These are phyloP conservation scores for Hetaerina americana DNA, from an alignment of 1,140 invertebrate genomes.

Conservation along the genomic window DNA sequence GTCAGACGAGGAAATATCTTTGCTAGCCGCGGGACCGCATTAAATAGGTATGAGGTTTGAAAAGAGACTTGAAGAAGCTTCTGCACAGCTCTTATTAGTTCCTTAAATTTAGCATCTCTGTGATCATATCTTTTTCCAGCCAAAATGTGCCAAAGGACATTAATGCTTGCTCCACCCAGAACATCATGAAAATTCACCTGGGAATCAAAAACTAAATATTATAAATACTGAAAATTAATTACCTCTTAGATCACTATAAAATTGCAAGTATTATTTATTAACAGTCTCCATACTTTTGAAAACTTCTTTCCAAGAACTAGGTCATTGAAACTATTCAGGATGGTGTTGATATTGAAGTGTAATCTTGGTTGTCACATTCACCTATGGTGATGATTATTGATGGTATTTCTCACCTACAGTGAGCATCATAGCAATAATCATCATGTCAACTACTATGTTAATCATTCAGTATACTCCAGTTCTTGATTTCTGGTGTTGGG, in stretches of 20 bases:
- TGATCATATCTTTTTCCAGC: constrained; percentile 8
- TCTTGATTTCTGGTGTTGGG: too few relatives aligned
- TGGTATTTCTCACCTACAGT: too few relatives aligned
- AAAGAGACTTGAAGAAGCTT: background rate
- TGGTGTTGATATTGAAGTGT: too few relatives aligned
- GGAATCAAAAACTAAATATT: background rate
- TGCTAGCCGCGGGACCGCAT: background rate
- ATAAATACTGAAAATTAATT: background rate
- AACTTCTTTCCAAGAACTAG: too few relatives aligned
- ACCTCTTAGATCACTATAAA: background rate
- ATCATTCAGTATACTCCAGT: too few relatives aligned
- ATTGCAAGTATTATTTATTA: too few relatives aligned
- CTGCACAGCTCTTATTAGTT: background rate
- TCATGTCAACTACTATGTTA: too few relatives aligned
- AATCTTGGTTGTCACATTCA: too few relatives aligned
- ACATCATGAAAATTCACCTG: constrained; percentile 16
- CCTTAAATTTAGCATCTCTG: background rate
- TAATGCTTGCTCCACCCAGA: constrained; percentile 15
- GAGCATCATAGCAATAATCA: too few relatives aligned
- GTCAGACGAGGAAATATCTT: background rate
- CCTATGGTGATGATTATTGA: too few relatives aligned
- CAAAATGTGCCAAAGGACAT: constrained; percentile 18
- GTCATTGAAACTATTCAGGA: too few relatives aligned
- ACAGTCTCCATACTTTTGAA: too few relatives aligned
- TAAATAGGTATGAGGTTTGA: background rate